These are phyloP conservation scores for Amazona vittata DNA, from an alignment of 2,113 vertebrate genomes.

Conservation along the genomic window DNA sequence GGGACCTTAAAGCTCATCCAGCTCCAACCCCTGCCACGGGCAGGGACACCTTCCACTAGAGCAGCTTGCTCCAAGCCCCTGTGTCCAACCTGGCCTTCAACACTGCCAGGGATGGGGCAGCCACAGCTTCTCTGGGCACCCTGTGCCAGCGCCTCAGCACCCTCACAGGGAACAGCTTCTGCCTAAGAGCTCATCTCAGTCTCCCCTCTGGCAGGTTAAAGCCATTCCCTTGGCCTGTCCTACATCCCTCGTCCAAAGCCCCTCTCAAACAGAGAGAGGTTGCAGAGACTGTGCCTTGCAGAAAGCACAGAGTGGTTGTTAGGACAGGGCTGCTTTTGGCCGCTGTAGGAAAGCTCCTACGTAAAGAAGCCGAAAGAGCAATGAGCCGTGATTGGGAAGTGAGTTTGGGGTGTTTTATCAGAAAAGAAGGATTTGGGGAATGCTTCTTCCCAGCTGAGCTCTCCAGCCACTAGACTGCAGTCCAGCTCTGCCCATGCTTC, in stretches of 20 bases:
- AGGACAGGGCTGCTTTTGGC: not conserved
- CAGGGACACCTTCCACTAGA: too few relatives aligned
- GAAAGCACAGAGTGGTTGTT: accelerated
- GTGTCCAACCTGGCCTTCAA: too few relatives aligned
- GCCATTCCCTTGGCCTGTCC: not conserved
- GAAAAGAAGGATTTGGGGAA: not conserved
- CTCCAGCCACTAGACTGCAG: not conserved
- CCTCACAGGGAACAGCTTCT: too few relatives aligned
- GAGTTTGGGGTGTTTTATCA: not conserved
- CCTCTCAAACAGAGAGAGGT: not conserved
- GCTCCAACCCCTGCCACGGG: accelerated
- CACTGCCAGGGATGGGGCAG: too few relatives aligned
- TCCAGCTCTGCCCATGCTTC: not conserved
- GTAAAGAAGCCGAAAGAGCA: not conserved
- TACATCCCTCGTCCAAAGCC: not conserved
- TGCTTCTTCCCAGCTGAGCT: not conserved
- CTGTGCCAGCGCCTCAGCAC: too few relatives aligned
- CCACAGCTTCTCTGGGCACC: too few relatives aligned
- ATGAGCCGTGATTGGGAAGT: not conserved
- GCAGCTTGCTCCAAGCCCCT: too few relatives aligned
- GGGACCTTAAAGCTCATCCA: not conserved
- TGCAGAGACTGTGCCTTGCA: not conserved
- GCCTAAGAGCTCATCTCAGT: not conserved
- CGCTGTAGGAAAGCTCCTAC: accelerated
- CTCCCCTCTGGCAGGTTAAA: not conserved